Base-by-base conservation (phyloP, 30 jellyfish, hydroid and myxozoan species). In the Cassiopea andromeda region DNA sequence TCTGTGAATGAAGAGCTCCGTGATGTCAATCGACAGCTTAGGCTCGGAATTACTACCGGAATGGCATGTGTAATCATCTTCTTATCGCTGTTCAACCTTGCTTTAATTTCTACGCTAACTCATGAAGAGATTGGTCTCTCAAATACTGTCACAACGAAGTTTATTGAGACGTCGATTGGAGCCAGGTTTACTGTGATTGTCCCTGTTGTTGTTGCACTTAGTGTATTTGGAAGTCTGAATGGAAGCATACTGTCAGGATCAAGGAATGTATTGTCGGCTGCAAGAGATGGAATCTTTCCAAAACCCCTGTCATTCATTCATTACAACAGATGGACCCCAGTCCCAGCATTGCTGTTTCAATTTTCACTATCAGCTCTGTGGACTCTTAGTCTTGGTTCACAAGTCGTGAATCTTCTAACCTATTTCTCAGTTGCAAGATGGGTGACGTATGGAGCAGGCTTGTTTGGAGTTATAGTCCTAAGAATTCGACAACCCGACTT, bases 211-310 rank as follows among this genome's bases (percentile, higher is more conserved):
- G 94, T 78, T 2, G 96, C 94, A 12, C 69, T 74, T 2, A 87
- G 91, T 45, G 80, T 94, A 44, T 64, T 77, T 76, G 90, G 97
- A 46, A 54, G 64, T 48, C 86, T 54, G 12, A 54, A 10, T 54
- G 7, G 10, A 3, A 54, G 10, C 7, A 54, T 0, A 54, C 7
- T 54, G 64, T 1, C 49, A 81, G 47, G 77, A 85, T 18, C 90
- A 46, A 27, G 96, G 48, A 10, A 68, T 38, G 9, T 86, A 2
- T 83, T 92, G 16, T 80, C 98, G 1, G 98, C 98, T 15, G 85
- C 93, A 18, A 78, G 94, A 38, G 94, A 85, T 15, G 98, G 98
- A 48, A 96, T 85, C 46, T 44, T 92, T 50, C 98, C 98, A 14
- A 68, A 59, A 48, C 67, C 91, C 17, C 78, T 92, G 0, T 81